Conservation (phyloP, 1,140 invertebrate genomes). For the Mercenaria mercenaria region DNA sequence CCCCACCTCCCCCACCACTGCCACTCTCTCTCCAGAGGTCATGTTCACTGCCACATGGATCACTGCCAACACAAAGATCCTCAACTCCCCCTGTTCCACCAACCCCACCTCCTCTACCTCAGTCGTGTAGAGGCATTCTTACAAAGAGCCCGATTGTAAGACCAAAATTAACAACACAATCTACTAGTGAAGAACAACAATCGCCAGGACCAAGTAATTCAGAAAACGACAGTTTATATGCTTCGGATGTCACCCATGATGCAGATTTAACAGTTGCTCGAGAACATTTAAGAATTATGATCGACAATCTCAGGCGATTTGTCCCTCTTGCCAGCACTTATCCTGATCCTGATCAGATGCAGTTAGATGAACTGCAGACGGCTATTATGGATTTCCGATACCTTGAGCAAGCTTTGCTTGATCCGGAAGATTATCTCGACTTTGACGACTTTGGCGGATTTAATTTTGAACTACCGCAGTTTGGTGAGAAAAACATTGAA, state of each 20-base stretch:
- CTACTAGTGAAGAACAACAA: not conserved
- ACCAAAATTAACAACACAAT: not conserved
- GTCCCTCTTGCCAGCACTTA: not conserved
- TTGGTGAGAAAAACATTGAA: not conserved
- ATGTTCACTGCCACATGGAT: not conserved
- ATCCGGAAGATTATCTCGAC: constrained; percentile 1
- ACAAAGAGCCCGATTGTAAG: not conserved
- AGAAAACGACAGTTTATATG: not conserved
- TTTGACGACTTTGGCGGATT: not conserved
- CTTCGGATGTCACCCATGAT: not conserved
- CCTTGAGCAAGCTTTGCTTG: constrained; percentile 2
- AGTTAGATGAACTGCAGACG: not conserved
- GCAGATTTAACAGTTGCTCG: not conserved
- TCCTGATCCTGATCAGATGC: not conserved
- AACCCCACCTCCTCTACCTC: not conserved
- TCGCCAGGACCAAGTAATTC: constrained; percentile 1
- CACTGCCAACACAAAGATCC: not conserved
- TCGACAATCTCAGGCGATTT: not conserved
- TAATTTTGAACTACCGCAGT: not conserved
- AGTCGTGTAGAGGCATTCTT: not conserved
- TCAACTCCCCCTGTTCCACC: not conserved
- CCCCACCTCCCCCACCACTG: not conserved
- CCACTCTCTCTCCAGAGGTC: not conserved
- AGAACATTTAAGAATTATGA: not conserved
- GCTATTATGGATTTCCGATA: not conserved